Evolutionary conservation across 2,888 invertebrate genomes (phyloP), one percentile per base, ranked within the genome.

Genomic region (Stictocephala bisonia): DNA sequence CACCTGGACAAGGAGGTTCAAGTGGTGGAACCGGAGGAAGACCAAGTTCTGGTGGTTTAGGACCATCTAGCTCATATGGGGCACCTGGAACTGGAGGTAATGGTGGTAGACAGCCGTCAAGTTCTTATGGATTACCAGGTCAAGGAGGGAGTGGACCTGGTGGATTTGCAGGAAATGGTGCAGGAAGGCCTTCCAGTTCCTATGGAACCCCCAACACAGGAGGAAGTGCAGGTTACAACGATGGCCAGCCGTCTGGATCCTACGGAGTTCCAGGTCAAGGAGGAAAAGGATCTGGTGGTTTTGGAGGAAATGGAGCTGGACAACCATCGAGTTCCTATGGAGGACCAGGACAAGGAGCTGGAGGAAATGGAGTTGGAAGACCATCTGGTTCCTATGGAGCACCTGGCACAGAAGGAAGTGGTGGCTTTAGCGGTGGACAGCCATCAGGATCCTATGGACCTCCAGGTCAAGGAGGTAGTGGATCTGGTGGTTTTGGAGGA

Each of bases 171-270:
- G 24, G 24, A 56, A 2, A 2, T 26, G 31, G 24, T 1, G 53
- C 51, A 31, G 40, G 69, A 20, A 51, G 44, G 58, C 70, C 70
- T 11, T 71, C 70, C 3, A 20, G 29, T 27, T 58, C 70, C 18
- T 71, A 71, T 56, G 58, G 70, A 18, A 48, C 70, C 18, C 70
- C 70, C 18, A n/a, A n/a, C n/a, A n/a, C n/a, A n/a, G n/a, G n/a
- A n/a, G n/a, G n/a, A n/a, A n/a, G n/a, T n/a, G n/a, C n/a, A n/a
- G n/a, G n/a, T n/a, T n/a, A n/a, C n/a, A n/a, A n/a, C n/a, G n/a
- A n/a, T n/a, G n/a, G n/a, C n/a, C n/a, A n/a, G n/a, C n/a, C n/a
- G n/a, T n/a, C n/a, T n/a, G n/a, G n/a, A n/a, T n/a, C n/a, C n/a
- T n/a, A n/a, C n/a, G 48, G 70, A 18, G 40, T 31, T 7, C 35